Percentiles rank a stretch among this genome's conserved stretches.
Conservation (phyloP, 2,888 invertebrate species). For the Alentia gelatinosa region DNA sequence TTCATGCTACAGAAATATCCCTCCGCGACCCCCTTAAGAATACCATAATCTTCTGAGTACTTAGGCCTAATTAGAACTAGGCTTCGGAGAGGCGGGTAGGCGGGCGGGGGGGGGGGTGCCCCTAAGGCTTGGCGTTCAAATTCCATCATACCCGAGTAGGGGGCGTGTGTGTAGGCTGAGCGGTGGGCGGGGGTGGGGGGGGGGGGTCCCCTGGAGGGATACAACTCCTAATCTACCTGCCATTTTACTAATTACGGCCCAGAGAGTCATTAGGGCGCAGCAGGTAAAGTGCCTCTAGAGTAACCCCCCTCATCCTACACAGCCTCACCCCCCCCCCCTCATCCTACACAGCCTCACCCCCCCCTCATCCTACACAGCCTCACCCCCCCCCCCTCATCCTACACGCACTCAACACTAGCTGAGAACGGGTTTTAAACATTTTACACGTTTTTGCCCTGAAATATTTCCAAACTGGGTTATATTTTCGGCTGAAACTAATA, state of each 20-base stretch:
- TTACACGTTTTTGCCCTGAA: no score
- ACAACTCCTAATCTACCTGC: background rate
- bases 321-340: no score
- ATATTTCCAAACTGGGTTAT: no score
- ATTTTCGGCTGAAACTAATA: no score
- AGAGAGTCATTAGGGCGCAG: background rate
- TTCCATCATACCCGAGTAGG: background rate
- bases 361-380: no score
- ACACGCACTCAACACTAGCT: no score
- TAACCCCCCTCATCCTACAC: background rate
- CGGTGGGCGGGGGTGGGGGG: background rate
- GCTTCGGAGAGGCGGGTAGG: background rate
- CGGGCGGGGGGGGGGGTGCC: background rate
- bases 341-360: no score
- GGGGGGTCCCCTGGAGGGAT: background rate
- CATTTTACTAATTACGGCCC: conserved; percentile 35
- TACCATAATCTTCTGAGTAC: no score
- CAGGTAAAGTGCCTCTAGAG: background rate
- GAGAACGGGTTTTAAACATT: no score
- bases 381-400: no score
- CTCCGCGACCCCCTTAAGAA: no score
- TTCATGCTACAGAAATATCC: no score
- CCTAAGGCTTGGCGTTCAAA: background rate
- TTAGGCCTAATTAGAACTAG: conserved; percentile 9
- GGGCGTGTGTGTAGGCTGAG: background rate